A percentile compares a stretch with the other conserved stretches of the same genome.
These are phyloP conservation scores for Suricata suricatta DNA, from an alignment of 2,113 vertebrate genomes.

Conservation along the genomic window DNA sequence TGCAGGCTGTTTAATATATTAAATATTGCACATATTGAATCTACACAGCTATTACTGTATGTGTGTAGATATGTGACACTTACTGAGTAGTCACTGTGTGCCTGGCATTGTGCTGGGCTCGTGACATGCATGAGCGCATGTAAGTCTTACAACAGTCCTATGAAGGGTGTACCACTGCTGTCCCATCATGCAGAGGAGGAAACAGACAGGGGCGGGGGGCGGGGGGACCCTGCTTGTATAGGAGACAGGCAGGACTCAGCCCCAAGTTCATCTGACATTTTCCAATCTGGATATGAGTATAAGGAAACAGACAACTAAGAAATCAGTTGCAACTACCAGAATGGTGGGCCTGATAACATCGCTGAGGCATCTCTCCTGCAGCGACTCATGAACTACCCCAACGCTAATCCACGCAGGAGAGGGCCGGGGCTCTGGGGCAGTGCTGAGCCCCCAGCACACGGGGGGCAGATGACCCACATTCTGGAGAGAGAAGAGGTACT, in stretches of 20 bases:
- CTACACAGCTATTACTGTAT: not conserved
- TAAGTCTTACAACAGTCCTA: not conserved
- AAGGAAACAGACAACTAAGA: not conserved
- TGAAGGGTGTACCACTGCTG: not conserved
- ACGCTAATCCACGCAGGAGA: not conserved
- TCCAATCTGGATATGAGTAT: not conserved
- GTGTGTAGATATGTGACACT: not conserved
- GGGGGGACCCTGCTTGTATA: rapidly evolving
- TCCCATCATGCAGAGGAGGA: not conserved
- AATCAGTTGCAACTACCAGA: not conserved
- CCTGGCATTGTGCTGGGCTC: not conserved
- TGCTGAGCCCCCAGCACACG: not conserved
- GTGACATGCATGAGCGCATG: not conserved
- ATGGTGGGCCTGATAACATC: not conserved
- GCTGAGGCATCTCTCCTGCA: not conserved
- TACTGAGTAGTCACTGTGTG: not conserved
- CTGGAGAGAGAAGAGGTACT: not conserved
- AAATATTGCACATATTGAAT: not conserved
- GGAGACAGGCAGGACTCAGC: not conserved
- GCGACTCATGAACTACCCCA: not conserved
- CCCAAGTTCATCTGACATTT: not conserved
- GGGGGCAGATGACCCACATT: not conserved
- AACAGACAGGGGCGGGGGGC: not conserved
- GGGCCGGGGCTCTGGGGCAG: not conserved
- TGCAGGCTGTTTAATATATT: not conserved